phyloP scores from a whole-genome alignment of 2,888 invertebrate genomes.

The Trissoscelio sp. region DNA sequence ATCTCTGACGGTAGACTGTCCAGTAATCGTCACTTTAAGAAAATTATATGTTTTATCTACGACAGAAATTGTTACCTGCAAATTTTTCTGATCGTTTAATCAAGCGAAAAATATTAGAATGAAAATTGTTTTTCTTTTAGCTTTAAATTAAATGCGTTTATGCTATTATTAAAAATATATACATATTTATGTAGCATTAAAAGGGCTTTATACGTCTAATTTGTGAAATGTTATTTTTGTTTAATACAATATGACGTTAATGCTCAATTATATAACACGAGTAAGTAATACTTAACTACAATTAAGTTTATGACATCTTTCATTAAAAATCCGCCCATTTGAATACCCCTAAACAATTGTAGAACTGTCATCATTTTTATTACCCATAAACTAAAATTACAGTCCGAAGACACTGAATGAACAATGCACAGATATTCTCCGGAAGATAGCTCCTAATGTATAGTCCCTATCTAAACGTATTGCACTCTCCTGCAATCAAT shows the following conservation, averaged over 20 bases:
- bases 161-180: too few relatives aligned
- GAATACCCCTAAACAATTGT: slow-evolving; percentile 28
- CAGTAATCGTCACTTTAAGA: slow-evolving; percentile 43
- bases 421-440: slow-evolving; percentile 41
- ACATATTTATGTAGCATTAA: not conserved
- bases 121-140: not conserved
- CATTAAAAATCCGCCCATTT: slow-evolving; percentile 7
- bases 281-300: slow-evolving; percentile 11
- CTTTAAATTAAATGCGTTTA: too few relatives aligned
- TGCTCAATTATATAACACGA: slow-evolving; percentile 1
- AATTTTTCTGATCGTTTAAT: slow-evolving; percentile 10
- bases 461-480: slow-evolving; percentile 26
- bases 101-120: not conserved
- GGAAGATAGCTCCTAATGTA: slow-evolving; percentile 40
- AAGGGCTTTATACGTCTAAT: not conserved
- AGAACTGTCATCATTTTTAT: slow-evolving; percentile 40
- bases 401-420: slow-evolving; percentile 37
- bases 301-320: slow-evolving; percentile 29
- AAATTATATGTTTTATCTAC: not conserved
- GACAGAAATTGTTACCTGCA: not conserved
- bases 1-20: slow-evolving; percentile 34
- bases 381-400: slow-evolving; percentile 32
- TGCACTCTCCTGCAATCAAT: slow-evolving; percentile 27
- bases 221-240: not conserved
- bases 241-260: not conserved